These are phyloP conservation scores for Athalia circularis DNA, from an alignment of 2,888 invertebrate genomes.

Conservation along the genomic window DNA sequence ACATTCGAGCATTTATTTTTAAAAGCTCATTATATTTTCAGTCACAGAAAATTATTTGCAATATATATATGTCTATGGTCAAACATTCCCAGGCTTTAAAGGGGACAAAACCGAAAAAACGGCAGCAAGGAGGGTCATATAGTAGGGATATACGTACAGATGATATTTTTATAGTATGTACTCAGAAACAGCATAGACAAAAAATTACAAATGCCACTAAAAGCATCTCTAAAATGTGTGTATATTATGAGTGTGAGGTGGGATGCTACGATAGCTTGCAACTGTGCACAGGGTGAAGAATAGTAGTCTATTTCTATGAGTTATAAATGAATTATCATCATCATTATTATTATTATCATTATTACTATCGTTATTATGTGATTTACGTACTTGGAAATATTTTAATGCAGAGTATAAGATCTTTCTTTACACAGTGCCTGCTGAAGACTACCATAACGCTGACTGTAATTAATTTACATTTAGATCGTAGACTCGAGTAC, in stretches of 20 bases:
- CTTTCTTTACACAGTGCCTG: conserved; percentile 12
- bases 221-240: conserved; percentile 67
- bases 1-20: conserved; percentile 58
- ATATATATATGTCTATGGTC: neutral
- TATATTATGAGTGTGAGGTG: conserved; percentile 64
- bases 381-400: conserved; percentile 22
- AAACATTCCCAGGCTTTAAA: conserved; percentile 44
- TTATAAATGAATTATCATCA: neutral
- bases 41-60: too few species aligned
- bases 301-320: conserved; percentile 29
- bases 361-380: neutral
- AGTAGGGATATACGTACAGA: conserved; percentile 39
- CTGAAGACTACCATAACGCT: neutral
- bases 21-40: conserved; percentile 52
- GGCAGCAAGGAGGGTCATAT: conserved; percentile 26
- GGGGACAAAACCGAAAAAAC: conserved; percentile 8
- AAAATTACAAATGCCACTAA: conserved; percentile 70
- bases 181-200: conserved; percentile 62
- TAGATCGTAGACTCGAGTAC: neutral
- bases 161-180: conserved; percentile 51
- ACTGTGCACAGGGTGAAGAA: conserved; percentile 65
- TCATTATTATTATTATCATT: too few species aligned
- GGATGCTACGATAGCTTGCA: conserved; percentile 61
- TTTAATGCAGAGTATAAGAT: conserved; percentile 25
- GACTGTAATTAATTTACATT: conserved; percentile 6